Evolutionary conservation across 2,888 invertebrate genomes (phyloP).

Genomic region (Orthosia incerta): DNA sequence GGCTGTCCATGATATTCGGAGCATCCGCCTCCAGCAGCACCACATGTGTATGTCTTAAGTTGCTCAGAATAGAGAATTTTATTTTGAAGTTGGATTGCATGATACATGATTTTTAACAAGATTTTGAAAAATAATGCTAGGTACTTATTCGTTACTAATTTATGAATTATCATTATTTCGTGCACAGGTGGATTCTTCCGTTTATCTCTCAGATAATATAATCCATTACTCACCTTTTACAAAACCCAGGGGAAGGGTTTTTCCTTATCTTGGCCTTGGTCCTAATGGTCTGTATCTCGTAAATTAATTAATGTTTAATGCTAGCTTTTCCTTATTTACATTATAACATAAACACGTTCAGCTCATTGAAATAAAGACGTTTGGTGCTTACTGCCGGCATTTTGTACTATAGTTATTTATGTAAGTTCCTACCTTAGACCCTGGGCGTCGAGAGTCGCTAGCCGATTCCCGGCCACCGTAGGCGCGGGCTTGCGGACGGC

Average conservation of each 20-base stretch:
- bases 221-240: conserved; percentile 42
- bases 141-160: background rate
- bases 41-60: too few relatives aligned
- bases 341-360: conserved; percentile 8
- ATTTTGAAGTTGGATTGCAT: background rate
- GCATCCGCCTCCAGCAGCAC: too few relatives aligned
- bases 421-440: too few relatives aligned
- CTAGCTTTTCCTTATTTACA: conserved; percentile 18
- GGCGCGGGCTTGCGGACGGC: too few relatives aligned
- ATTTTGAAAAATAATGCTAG: background rate
- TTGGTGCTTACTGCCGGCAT: background rate
- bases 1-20: too few relatives aligned
- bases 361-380: background rate
- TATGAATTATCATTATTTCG: background rate
- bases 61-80: background rate
- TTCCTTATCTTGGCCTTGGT: conserved; percentile 48
- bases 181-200: background rate
- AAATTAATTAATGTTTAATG: conserved; percentile 42
- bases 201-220: conserved; percentile 32
- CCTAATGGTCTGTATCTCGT: conserved; percentile 40
- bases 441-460: too few relatives aligned
- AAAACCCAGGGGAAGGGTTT: conserved; percentile 38
- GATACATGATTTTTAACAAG: background rate
- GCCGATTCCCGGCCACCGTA: too few relatives aligned
- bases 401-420: background rate